A percentile compares a stretch with the other conserved stretches of the same genome.
Conservation (phyloP, 2,113 vertebrate species). For the Thymallus thymallus region DNA sequence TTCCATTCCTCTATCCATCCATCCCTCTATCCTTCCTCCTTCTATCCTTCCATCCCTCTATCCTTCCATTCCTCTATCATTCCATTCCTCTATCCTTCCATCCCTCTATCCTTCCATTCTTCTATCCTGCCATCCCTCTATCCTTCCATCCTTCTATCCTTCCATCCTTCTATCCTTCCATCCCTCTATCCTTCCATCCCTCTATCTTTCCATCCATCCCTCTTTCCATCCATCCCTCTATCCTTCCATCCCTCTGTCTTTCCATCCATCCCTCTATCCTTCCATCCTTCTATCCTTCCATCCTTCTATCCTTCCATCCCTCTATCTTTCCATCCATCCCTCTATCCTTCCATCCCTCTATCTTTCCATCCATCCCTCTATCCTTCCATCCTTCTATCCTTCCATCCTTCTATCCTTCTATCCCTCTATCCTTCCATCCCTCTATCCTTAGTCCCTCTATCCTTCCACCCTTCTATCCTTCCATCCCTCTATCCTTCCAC, state of each 20-base stretch:
- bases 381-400: slow-evolving; percentile 17
- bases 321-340: slow-evolving; percentile 9
- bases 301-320: slow-evolving; percentile 6
- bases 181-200: slow-evolving; percentile 13
- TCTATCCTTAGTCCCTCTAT: too few relatives aligned
- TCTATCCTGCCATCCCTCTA: slow-evolving; percentile 1
- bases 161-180: background rate
- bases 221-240: too few relatives aligned
- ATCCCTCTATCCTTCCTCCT: slow-evolving; percentile 16
- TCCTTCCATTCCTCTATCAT: too few relatives aligned
- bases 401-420: background rate
- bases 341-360: slow-evolving; percentile 17
- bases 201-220: slow-evolving; percentile 10
- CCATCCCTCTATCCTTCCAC: slow-evolving; percentile 1
- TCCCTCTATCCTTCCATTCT: slow-evolving; percentile 6
- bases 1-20: too few relatives aligned
- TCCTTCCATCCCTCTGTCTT: slow-evolving; percentile 19
- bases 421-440: slow-evolving; percentile 18
- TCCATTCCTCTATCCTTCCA: slow-evolving; percentile 18
- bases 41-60: slow-evolving; percentile 17
- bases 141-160: slow-evolving; percentile 17
- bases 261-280: too few relatives aligned
- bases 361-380: background rate
- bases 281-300: slow-evolving; percentile 18
- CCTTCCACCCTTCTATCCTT: slow-evolving; percentile 17